Evolutionary conservation across 2,113 vertebrate species (phyloP).

Genomic region (Uria aalge): DNA sequence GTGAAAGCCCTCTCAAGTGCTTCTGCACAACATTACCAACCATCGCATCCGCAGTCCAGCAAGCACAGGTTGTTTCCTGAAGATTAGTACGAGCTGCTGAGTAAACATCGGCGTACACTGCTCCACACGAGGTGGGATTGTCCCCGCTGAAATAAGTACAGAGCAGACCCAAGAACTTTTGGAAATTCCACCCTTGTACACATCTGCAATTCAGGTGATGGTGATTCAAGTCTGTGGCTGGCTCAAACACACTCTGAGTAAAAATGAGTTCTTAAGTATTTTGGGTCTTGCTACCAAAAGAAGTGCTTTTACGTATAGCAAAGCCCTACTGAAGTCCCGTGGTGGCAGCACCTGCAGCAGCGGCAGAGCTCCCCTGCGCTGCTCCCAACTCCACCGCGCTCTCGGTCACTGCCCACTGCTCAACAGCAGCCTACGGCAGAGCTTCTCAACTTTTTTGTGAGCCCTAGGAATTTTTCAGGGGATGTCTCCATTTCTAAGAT

Average conservation of each 20-base stretch:
- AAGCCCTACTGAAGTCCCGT: neutral
- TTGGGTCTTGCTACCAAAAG: neutral
- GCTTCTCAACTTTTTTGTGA: neutral
- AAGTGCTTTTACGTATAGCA: neutral
- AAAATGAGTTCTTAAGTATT: neutral
- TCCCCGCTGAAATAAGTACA: neutral
- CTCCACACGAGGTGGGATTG: neutral
- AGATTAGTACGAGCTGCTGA: neutral
- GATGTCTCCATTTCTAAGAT: neutral
- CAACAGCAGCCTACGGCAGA: neutral
- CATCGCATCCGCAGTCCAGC: neutral
- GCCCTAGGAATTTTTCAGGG: neutral
- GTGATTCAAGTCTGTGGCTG: neutral
- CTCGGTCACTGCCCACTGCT: neutral
- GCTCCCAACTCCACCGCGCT: neutral
- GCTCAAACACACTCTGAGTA: neutral
- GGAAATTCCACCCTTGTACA: neutral
- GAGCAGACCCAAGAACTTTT: neutral
- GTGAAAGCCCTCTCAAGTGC: neutral
- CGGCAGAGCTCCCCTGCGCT: neutral
- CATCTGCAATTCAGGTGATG: neutral
- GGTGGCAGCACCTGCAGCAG: rapidly evolving
- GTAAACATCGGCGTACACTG: neutral
- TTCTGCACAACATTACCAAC: neutral
- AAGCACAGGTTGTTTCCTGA: neutral